phyloP scores from a whole-genome alignment of 2,797 vertebrate genomes.

The Centropyge bicolor region DNA sequence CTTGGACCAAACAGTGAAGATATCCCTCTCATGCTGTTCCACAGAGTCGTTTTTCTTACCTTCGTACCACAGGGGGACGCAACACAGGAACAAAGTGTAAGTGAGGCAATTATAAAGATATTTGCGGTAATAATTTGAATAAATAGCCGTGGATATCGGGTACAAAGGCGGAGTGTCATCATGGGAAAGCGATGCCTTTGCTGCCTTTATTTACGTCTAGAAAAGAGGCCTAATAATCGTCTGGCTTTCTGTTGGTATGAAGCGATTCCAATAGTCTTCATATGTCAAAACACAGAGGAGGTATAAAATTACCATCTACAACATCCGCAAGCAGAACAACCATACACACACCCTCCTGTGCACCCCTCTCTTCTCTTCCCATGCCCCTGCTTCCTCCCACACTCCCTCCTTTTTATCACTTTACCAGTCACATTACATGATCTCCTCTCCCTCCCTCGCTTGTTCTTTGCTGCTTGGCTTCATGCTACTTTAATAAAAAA shows the following conservation, averaged over 20 bases:
- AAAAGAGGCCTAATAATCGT: slow-evolving; percentile 60
- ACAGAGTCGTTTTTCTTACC: neutral
- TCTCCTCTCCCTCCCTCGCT: slow-evolving; percentile 42
- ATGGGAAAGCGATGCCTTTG: slow-evolving; percentile 56
- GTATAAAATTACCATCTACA: slow-evolving; percentile 74
- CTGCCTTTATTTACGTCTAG: slow-evolving; percentile 60
- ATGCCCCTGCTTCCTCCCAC: slow-evolving; percentile 61
- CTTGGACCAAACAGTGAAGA: slow-evolving; percentile 35
- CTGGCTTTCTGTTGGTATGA: slow-evolving; percentile 63
- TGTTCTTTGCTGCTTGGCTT: slow-evolving; percentile 44
- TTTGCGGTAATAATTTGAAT: slow-evolving; percentile 26
- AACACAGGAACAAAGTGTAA: neutral
- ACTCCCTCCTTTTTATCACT: slow-evolving; percentile 67
- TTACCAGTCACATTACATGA: slow-evolving; percentile 68
- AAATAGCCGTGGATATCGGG: neutral
- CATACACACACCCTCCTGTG: slow-evolving; percentile 50
- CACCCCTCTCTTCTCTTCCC: slow-evolving; percentile 38
- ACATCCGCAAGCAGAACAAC: slow-evolving; percentile 71
- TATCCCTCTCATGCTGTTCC: neutral
- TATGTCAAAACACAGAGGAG: slow-evolving; percentile 79
- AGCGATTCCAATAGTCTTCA: slow-evolving; percentile 75
- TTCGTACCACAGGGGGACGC: neutral
- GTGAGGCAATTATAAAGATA: slow-evolving; percentile 3
- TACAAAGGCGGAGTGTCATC: slow-evolving; percentile 41
- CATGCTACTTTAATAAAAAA: slow-evolving; percentile 45